These are phyloP conservation scores for Tragelaphus scriptus DNA, from an alignment of 2,113 vertebrate species.

Conservation along the genomic window DNA sequence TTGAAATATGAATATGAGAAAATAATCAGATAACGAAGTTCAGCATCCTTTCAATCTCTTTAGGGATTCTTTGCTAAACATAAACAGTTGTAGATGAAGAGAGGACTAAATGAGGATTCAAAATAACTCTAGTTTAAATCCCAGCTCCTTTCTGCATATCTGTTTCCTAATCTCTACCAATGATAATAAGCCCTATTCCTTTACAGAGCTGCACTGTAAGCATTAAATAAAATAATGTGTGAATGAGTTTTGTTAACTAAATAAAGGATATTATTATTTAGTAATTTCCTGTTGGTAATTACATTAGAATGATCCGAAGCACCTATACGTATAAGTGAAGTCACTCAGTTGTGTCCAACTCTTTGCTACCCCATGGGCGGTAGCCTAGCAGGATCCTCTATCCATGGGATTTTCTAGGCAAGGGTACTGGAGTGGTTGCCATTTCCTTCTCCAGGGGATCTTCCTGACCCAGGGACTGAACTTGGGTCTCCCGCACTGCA, in stretches of 20 bases:
- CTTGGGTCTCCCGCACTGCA: neutral
- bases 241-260: neutral
- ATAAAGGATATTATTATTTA: neutral
- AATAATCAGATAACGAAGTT: neutral
- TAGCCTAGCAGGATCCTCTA: neutral
- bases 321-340: fast-evolving
- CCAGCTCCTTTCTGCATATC: neutral
- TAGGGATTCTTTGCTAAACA: neutral
- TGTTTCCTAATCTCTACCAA: neutral
- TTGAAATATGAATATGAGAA: neutral
- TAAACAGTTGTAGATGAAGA: neutral
- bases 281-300: neutral
- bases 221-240: neutral
- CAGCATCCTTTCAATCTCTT: neutral
- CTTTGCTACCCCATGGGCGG: neutral
- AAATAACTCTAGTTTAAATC: neutral
- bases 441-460: neutral
- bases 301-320: neutral
- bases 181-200: too few species aligned
- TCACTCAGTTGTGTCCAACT: neutral
- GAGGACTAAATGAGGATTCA: neutral
- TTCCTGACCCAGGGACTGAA: neutral
- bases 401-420: neutral
- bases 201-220: neutral
- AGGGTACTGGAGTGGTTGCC: neutral